A percentile compares a stretch with the other conserved stretches of the same genome.
Conservation (phyloP, 2,113 vertebrate genomes). For the Phasianus colchicus region DNA sequence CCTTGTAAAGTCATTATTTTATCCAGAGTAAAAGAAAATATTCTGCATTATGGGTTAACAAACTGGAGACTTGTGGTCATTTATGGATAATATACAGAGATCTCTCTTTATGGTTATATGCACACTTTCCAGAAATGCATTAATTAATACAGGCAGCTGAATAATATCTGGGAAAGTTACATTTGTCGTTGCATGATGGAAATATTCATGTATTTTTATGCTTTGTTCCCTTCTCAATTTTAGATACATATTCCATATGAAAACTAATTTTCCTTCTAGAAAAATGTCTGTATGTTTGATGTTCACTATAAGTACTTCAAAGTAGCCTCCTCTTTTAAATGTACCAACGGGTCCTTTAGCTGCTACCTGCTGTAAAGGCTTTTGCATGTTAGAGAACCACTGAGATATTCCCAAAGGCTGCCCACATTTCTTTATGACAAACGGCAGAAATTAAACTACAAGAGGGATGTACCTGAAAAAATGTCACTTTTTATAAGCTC, state of each 20-base stretch:
- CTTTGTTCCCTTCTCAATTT: not conserved
- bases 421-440: not conserved
- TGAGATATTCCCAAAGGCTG: not conserved
- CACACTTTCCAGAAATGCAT: not conserved
- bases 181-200: not conserved
- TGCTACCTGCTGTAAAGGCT: not conserved
- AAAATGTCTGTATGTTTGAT: not conserved
- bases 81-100: not conserved
- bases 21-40: not conserved
- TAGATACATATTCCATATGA: not conserved
- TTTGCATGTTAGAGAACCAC: not conserved
- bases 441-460: not conserved
- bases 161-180: not conserved
- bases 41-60: not conserved
- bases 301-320: not conserved
- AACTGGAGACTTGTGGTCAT: not conserved
- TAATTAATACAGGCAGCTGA: not conserved
- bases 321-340: not conserved
- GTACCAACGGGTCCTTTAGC: not conserved
- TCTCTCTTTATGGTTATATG: not conserved
- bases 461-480: not conserved
- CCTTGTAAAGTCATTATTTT: not conserved
- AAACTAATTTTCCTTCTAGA: not conserved
- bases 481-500: not conserved
- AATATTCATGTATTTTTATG: not conserved